Evolutionary conservation across 2,113 vertebrate species (phyloP).

Genomic region (Petromus typicus): DNA sequence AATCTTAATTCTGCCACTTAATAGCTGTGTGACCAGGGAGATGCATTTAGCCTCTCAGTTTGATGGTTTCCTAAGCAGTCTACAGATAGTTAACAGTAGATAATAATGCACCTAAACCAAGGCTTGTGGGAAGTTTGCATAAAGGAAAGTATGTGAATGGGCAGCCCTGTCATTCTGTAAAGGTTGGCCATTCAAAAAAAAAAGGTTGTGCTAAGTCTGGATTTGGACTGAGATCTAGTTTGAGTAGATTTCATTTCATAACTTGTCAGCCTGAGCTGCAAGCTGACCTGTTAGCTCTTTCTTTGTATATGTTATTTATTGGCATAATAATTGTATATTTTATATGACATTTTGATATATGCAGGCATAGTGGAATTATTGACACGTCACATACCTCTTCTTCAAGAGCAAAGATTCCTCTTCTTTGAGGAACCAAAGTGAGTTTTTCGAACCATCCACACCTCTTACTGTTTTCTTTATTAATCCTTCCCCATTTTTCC

Average conservation of each 20-base stretch:
- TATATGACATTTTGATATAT: not conserved
- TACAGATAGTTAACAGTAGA: too few species aligned
- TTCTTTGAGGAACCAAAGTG: conserved; percentile 27
- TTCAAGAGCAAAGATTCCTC: not conserved
- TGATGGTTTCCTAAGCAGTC: not conserved
- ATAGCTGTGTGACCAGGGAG: not conserved
- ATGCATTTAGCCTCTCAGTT: not conserved
- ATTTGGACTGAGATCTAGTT: not conserved
- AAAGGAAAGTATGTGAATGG: not conserved
- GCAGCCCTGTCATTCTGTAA: not conserved
- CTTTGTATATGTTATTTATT: not conserved
- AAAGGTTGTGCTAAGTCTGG: not conserved
- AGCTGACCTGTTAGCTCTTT: not conserved
- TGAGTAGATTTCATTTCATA: not conserved
- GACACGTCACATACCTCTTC: not conserved
- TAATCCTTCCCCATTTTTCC: not conserved
- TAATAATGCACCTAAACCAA: not conserved
- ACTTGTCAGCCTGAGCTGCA: not conserved
- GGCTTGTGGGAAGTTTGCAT: not conserved
- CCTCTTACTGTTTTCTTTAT: not conserved
- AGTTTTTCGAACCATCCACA: not conserved
- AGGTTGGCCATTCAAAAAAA: fast-evolving
- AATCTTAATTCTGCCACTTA: not conserved
- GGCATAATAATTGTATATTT: not conserved
- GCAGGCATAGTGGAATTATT: not conserved